Evolutionary conservation across 2,113 vertebrate genomes (phyloP).

Genomic region (Actenoides hombroni): DNA sequence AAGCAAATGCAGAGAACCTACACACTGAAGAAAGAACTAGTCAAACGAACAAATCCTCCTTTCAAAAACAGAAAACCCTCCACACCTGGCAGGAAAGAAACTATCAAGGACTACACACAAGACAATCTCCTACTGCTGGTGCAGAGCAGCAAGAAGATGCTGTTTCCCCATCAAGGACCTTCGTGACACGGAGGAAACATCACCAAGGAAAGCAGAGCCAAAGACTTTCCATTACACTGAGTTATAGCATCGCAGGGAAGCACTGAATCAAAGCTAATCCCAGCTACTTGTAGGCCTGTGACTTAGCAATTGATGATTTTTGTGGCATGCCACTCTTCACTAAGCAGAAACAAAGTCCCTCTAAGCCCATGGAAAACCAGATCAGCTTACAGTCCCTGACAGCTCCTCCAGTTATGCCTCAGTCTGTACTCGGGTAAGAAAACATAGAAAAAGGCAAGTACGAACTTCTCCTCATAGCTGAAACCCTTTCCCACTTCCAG

Average conservation of each 20-base stretch:
- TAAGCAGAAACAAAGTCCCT: neutral
- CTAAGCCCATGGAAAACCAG: neutral
- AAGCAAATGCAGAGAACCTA: neutral
- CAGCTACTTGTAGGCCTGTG: neutral
- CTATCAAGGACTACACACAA: neutral
- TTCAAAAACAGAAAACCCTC: neutral
- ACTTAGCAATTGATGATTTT: neutral
- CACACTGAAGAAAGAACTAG: neutral
- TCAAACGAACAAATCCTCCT: slow-evolving; percentile 30
- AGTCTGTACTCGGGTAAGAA: neutral
- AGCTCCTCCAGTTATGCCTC: neutral
- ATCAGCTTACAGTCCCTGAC: neutral
- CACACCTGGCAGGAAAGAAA: neutral
- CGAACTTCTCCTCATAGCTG: neutral
- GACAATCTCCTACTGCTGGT: neutral
- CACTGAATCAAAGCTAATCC: neutral
- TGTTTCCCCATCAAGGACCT: neutral
- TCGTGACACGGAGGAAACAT: neutral
- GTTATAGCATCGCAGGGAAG: neutral
- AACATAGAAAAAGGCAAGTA: neutral
- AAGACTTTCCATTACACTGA: neutral
- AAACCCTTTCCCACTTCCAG: neutral
- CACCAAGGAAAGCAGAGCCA: neutral
- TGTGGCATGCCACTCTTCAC: neutral
- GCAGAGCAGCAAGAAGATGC: neutral